phyloP scores from a whole-genome alignment of 2,797 vertebrate genomes.

The Benthosema pterotum region DNA sequence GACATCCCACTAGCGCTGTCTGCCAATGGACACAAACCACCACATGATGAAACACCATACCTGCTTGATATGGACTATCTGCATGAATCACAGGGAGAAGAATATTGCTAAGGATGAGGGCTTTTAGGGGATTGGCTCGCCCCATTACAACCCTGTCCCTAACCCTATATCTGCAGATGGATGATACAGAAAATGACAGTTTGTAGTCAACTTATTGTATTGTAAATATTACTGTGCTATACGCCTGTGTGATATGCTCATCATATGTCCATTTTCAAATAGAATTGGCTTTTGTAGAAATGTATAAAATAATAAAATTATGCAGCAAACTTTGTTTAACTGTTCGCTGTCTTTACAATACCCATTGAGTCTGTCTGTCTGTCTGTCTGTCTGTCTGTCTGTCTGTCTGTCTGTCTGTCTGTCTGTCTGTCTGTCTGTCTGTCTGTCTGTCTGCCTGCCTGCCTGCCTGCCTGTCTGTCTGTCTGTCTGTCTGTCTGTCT shows the following conservation, averaged over 20 bases:
- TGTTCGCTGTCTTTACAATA: too few species aligned
- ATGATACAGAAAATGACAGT: background rate
- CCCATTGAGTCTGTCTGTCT: too few species aligned
- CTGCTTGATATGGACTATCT: conserved; percentile 58
- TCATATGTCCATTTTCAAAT: too few species aligned
- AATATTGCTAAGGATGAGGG: conserved; percentile 19
- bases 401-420: too few species aligned
- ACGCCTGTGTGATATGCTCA: too few species aligned
- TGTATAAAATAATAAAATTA: too few species aligned
- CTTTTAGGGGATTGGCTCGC: background rate
- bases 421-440: background rate
- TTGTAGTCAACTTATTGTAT: background rate
- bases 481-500: conserved; percentile 11
- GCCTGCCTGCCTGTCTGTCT: conserved; percentile 9
- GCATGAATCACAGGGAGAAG: conserved; percentile 66
- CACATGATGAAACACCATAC: conserved; percentile 62
- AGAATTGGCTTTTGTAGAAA: too few species aligned
- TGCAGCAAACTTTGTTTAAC: too few species aligned
- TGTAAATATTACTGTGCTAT: background rate
- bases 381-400: too few species aligned
- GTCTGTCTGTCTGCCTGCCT: conserved; percentile 2
- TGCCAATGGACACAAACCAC: conserved; percentile 69
- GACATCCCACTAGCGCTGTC: conserved; percentile 60
- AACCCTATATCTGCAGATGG: background rate
- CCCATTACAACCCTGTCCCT: too few species aligned